Percentiles rank a stretch among this genome's conserved stretches.
Conservation (phyloP, 53 echinoderm and acorn worm species). For the Crossaster papposus region DNA sequence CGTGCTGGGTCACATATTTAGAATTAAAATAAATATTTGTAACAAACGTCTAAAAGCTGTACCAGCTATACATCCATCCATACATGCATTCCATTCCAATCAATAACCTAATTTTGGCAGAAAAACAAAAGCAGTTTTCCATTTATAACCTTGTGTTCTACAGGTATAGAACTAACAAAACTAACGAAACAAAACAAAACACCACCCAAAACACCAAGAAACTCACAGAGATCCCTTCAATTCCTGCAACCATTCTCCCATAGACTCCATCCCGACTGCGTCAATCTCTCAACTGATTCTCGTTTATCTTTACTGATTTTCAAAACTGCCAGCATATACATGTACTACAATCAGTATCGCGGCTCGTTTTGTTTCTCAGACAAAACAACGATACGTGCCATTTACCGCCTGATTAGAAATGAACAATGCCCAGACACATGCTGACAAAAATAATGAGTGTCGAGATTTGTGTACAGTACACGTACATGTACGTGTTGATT, state of each 20-base stretch:
- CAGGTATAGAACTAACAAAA: background rate
- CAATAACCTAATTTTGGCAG: background rate
- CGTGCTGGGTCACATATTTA: too few species aligned
- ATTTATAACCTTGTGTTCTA: background rate
- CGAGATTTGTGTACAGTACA: background rate
- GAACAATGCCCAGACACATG: conserved; percentile 7
- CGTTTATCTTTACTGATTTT: background rate
- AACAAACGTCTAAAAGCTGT: background rate
- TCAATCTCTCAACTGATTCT: conserved; percentile 7
- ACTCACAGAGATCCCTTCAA: conserved; percentile 44
- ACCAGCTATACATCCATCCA: background rate
- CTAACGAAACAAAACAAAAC: background rate
- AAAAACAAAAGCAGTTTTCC: background rate
- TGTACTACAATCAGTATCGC: too few species aligned
- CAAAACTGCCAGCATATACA: background rate
- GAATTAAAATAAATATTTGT: too few species aligned
- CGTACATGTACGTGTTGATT: background rate
- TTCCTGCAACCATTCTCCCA: conserved; percentile 42
- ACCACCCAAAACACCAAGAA: background rate
- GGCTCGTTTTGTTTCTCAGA: background rate
- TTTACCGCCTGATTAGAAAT: conserved; percentile 25
- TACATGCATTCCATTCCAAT: background rate
- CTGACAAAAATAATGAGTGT: background rate
- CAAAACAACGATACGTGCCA: background rate
- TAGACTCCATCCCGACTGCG: conserved; percentile 27